These are phyloP conservation scores for Odontamblyopus rebecca DNA, from an alignment of 2,797 vertebrate genomes.

Conservation along the genomic window DNA sequence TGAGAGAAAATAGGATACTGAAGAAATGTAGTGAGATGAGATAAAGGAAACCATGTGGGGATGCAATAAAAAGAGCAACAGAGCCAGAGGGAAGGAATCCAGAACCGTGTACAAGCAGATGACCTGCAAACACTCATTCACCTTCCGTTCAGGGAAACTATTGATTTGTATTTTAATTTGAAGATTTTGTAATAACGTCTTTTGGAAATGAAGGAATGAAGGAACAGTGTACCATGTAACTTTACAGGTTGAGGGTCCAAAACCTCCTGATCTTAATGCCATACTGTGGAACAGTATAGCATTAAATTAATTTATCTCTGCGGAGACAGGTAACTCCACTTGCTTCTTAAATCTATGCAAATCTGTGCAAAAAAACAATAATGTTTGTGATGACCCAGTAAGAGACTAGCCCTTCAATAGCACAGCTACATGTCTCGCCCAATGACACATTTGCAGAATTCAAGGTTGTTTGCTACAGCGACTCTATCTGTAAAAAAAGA, in stretches of 20 bases:
- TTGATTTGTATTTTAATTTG: neutral
- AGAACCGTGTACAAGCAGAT: neutral
- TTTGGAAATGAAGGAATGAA: neutral
- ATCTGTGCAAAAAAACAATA: too few relatives aligned
- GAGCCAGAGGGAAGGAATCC: neutral
- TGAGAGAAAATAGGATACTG: conserved; percentile 10
- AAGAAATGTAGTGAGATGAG: conserved; percentile 11
- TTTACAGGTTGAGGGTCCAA: neutral
- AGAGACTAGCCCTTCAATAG: neutral
- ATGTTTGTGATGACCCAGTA: neutral
- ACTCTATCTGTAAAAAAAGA: too few relatives aligned
- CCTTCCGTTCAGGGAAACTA: neutral
- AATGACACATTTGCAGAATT: neutral
- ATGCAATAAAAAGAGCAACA: conserved; percentile 18
- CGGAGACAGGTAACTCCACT: neutral
- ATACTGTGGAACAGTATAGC: neutral
- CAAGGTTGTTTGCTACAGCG: too few relatives aligned
- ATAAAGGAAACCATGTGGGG: conserved; percentile 8
- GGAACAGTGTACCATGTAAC: neutral
- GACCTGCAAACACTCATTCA: conserved; percentile 1
- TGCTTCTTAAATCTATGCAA: too few relatives aligned
- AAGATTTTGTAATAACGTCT: neutral
- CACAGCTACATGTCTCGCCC: neutral
- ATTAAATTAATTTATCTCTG: neutral
- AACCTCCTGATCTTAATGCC: neutral